phyloP scores from a whole-genome alignment of 2,113 vertebrate genomes.

The Cynopterus brachyotis region DNA sequence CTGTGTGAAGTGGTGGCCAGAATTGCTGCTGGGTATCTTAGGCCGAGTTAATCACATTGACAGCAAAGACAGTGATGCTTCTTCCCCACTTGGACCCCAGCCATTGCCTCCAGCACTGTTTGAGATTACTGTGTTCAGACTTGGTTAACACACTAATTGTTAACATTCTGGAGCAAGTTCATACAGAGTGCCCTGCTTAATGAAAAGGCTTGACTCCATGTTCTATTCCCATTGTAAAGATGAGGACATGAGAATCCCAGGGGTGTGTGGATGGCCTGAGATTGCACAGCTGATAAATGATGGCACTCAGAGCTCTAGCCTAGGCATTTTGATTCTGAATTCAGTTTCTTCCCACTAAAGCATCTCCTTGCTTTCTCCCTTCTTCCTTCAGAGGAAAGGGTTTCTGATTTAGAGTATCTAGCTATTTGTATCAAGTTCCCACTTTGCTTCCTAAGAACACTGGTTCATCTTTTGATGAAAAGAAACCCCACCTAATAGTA shows the following conservation, averaged over 20 bases:
- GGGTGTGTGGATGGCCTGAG: not conserved
- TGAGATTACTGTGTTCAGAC: not conserved
- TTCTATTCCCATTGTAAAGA: not conserved
- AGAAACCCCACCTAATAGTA: not conserved
- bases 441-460: not conserved
- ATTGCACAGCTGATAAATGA: fast-evolving
- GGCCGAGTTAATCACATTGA: not conserved
- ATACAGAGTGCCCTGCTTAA: not conserved
- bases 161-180: not conserved
- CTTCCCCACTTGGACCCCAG: not conserved
- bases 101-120: not conserved
- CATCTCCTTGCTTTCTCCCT: not conserved
- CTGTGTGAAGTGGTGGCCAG: not conserved
- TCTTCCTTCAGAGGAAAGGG: not conserved
- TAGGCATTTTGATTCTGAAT: not conserved
- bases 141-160: not conserved
- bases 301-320: not conserved
- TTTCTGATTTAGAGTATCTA: not conserved
- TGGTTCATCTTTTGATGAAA: not conserved
- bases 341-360: not conserved
- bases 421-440: not conserved
- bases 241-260: not conserved
- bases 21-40: not conserved
- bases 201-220: not conserved
- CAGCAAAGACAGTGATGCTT: not conserved